A percentile compares a stretch with the other conserved stretches of the same genome.
Evolutionary conservation across 2,797 vertebrate genomes (phyloP).

Genomic region (Myiotriccus ornatus): DNA sequence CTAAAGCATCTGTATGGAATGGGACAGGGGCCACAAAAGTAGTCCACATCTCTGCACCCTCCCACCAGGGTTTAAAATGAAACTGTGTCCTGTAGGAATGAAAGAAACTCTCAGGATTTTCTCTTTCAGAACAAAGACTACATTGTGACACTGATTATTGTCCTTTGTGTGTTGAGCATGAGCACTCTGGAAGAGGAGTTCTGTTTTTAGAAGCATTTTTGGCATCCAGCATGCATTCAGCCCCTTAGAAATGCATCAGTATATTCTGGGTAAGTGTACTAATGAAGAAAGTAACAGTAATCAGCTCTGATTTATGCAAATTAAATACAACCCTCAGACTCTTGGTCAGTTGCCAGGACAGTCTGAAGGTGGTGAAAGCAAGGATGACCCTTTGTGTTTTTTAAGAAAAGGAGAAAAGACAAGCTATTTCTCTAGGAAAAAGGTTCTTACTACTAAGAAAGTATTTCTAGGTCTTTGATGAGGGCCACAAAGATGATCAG

Average conservation of each 20-base stretch:
- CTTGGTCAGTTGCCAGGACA: constrained; percentile 43
- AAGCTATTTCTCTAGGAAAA: not conserved
- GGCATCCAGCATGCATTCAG: not conserved
- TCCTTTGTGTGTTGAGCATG: not conserved
- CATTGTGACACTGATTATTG: not conserved
- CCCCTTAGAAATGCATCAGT: not conserved
- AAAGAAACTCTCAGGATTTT: not conserved
- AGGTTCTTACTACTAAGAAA: not conserved
- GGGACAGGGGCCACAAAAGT: rapidly evolving
- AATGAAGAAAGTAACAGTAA: constrained; percentile 29
- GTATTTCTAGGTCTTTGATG: not conserved
- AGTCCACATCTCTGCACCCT: not conserved
- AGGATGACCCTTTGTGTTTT: not conserved
- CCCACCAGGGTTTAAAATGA: not conserved
- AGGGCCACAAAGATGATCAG: not conserved
- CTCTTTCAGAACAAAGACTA: not conserved
- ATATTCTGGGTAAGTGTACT: not conserved
- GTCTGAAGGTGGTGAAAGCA: not conserved
- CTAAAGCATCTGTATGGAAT: not conserved
- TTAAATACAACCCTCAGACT: constrained; percentile 2
- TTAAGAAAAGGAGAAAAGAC: not conserved
- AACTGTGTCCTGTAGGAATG: not conserved
- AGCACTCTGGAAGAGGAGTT: not conserved
- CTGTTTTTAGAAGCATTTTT: not conserved
- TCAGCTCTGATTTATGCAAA: constrained; percentile 42